Percentiles rank a stretch among this genome's conserved stretches.
phyloP scores from a whole-genome alignment of 2,113 vertebrate species.

The Microcebus jonahi region DNA sequence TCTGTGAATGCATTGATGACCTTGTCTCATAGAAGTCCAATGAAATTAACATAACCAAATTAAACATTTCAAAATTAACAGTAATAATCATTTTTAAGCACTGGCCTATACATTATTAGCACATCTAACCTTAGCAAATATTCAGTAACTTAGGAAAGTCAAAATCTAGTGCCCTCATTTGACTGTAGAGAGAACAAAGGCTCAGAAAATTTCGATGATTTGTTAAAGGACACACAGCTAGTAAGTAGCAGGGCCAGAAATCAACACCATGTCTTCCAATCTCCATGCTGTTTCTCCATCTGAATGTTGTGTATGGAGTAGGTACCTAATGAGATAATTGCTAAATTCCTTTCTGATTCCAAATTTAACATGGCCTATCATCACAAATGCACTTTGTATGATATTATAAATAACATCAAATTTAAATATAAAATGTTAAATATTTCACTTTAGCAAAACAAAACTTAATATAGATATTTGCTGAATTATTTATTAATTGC shows the following conservation, averaged over 20 bases:
- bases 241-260: not conserved
- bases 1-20: not conserved
- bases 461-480: not conserved
- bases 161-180: not conserved
- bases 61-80: conserved; percentile 29
- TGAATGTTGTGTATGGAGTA: not conserved
- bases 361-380: not conserved
- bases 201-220: not conserved
- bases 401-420: not conserved
- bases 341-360: not conserved
- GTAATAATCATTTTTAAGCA: not conserved
- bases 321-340: not conserved
- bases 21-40: not conserved
- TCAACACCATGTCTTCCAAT: not conserved
- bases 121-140: not conserved
- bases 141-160: not conserved
- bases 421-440: conserved; percentile 13
- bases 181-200: not conserved
- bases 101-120: not conserved
- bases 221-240: not conserved
- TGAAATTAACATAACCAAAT: not conserved
- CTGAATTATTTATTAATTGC: not conserved
- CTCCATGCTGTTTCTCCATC: not conserved
- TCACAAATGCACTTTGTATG: not conserved
- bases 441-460: conserved; percentile 7